Evolutionary conservation across 2,888 invertebrate species (phyloP), one percentile per base, ranked within the genome.

Genomic region (Rutpela maculata): DNA sequence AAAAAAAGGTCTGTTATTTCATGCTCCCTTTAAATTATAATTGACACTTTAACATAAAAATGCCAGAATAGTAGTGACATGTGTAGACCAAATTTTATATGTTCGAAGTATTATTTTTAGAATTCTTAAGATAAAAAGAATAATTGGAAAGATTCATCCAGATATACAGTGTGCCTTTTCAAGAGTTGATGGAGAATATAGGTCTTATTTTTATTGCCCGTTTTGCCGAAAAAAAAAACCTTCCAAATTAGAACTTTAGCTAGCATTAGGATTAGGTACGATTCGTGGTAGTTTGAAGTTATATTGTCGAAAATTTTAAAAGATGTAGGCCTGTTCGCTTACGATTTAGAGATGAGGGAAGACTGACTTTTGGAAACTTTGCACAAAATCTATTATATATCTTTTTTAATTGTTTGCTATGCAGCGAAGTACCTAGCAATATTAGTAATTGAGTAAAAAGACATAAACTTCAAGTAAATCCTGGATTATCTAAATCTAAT

Each of bases 351-450:
- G 35, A 59, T 15, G 19, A 59, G 38, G 18, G 60, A 70, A 70
- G 59, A 70, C 70, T 70, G 70, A 70, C 22, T 65, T 35, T 18
- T 38, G 38, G 38, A 65, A 65, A 26, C 17, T 62, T 65, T 65
- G 43, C 65, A 65, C 65, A 43, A 65, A 65, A 31, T 63, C 19
- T 59, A 19, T 59, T 59, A 15, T 59, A 19, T 35, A 35, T 35
- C 31, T 18, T 59, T 2, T 18, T 57, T 57, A 57, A 57, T 19
- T 57, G 0, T 50, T 50, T 50, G 15, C 43, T 18, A 50, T 11
- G 15, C 43, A 35, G 18, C 18, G 38, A 59, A 5, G 59, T 26
- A 59, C 67, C 22, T 11, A 26, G 35, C 55, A 35, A 59, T 19
- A 56, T 68, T 56, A 55, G 10, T 17, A 31, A 35, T 35, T 31